Evolutionary conservation across 2,888 invertebrate species (phyloP), one percentile per base, ranked within the genome.

Genomic region (Eupsilia transversa): DNA sequence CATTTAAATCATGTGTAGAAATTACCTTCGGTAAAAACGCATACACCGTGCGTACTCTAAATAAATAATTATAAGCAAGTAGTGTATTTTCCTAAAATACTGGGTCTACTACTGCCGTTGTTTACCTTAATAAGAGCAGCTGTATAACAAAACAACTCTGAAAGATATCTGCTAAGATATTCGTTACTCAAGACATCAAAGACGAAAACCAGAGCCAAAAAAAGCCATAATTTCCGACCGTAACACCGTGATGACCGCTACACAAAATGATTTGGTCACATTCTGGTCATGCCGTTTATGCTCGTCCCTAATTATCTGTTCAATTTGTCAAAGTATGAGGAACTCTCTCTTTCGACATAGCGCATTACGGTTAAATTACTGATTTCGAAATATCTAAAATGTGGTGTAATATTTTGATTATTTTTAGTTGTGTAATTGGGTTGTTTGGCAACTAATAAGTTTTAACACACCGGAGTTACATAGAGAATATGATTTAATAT

Each of bases 261-360:
- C 92, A 92, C 92, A 93, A 94, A 94, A 94, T 93, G 93, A 92
- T 94, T 95, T 92, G 93, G 95, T 94, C 94, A 94, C 94, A 94
- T 90, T 92, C 91, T 93, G 93, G 93, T 94, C 91, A 91, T 91
- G 92, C 90, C 94, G 94, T 93, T 94, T 93, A 94, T 85, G 88
- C 90, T 89, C 88, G 92, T 80, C 90, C 92, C 92, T 94, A 94
- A 94, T 94, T 93, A 93, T 92, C 86, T 89, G 90, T 91, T 90
- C 91, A 89, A 89, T 89, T 89, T 91, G 89, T 91, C 90, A 90
- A 65, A 84, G 83, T 86, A 74, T 78, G 82, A 85, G 68, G 80
- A 81, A 80, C 82, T 82, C 76, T 88, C 87, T 88, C 88, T 91
- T 90, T 86, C 88, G 82, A 86, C 86, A 90, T 88, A 85, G 82